Evolutionary conservation across 2,113 vertebrate species (phyloP), one percentile per base, ranked within the genome.

Genomic region (Noctilio leporinus): DNA sequence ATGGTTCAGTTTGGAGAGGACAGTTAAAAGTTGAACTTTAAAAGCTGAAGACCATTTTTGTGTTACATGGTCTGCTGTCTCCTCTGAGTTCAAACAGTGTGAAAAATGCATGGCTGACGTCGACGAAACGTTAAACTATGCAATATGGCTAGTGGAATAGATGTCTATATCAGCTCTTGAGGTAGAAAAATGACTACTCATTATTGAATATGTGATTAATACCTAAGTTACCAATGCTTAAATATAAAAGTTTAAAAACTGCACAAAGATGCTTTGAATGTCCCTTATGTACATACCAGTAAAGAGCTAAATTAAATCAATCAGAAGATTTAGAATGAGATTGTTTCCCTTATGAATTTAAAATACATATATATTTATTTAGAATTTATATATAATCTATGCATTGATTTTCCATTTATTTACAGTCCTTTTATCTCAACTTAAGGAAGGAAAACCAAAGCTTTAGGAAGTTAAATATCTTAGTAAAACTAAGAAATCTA

Each of bases 231-330:
- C 67, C 24, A 76, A 86, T 69, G 73, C 51, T 67, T 75, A 76
- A 76, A 59, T 89, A 93, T 7, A 75, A 89, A 95, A 94, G 75
- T 80, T 86, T 93, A 84, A 89, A 94, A 95, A 93, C 3, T 4
- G 40, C 76, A 80, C 73, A 75, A 69, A 80, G 75, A 89, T 67
- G 86, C 5, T 76, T 26, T 43, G 84, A 84, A n/a, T 45, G 24
- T 33, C 67, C 22, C 33, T 1, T 47, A 40, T 35, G 20, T 76
- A 55, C 4, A 70, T 33, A 15, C 78, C 57, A 16, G 72, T 76
- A 86, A 72, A 95, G 89, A 65, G 83, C 33, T 35, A 43, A 88
- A 20, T n/a, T 6, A 62, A 53, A 20, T 72, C 70, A 87, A 38
- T 38, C 19, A 30, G 47, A 45, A 62, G 40, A 49, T 94, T 81